phyloP scores from a whole-genome alignment of 2,113 vertebrate species.

The Cyprinus carpio region DNA sequence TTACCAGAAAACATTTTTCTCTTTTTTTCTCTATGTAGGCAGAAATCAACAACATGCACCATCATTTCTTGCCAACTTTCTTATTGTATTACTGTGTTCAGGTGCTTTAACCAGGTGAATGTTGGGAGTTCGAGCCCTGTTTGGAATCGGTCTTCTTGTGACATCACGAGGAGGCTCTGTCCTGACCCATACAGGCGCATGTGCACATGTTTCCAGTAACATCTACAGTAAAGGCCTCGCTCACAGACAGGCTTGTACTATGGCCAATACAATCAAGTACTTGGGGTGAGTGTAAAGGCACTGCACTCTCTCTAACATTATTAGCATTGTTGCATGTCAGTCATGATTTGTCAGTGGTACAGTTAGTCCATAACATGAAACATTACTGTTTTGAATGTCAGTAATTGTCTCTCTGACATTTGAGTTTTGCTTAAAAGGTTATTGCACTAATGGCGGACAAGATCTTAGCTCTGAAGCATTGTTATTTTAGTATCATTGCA shows the following conservation, averaged over 20 bases:
- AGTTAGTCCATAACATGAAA: too few species aligned
- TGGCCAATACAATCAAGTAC: slow-evolving; percentile 76
- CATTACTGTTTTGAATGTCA: too few species aligned
- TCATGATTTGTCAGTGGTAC: too few species aligned
- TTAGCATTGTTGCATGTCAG: too few species aligned
- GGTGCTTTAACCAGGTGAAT: slow-evolving; percentile 69
- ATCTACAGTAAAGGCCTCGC: slow-evolving; percentile 52
- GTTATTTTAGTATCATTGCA: too few species aligned
- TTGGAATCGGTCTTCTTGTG: slow-evolving; percentile 80
- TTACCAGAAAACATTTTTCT: background rate
- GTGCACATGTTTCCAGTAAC: slow-evolving; percentile 52
- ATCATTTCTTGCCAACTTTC: background rate
- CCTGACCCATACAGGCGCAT: slow-evolving; percentile 60
- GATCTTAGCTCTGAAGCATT: too few species aligned
- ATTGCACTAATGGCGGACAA: too few species aligned
- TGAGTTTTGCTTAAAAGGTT: too few species aligned
- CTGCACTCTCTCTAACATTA: too few species aligned
- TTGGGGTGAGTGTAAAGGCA: slow-evolving; percentile 71
- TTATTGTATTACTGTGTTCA: slow-evolving; percentile 10
- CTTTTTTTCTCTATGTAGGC: background rate
- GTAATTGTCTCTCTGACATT: too few species aligned
- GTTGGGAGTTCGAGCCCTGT: slow-evolving; percentile 73
- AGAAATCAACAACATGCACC: background rate
- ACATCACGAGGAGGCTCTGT: slow-evolving; percentile 63
- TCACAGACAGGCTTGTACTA: slow-evolving; percentile 63